These are phyloP conservation scores for Probosciger aterrimus DNA, from an alignment of 2,113 vertebrate genomes.

Conservation along the genomic window DNA sequence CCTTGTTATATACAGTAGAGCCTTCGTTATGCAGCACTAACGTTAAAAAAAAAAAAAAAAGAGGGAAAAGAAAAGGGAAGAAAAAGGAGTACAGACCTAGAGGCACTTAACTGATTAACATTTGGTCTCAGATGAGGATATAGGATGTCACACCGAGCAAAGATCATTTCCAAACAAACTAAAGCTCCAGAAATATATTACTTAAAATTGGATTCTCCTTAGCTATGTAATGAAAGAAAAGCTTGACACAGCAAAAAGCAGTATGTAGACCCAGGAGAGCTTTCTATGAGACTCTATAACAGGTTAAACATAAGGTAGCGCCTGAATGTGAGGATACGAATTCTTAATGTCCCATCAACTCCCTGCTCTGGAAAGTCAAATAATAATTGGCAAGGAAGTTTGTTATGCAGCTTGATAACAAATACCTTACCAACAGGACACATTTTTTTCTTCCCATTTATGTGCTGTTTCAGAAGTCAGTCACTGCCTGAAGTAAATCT, in stretches of 20 bases:
- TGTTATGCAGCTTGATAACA: background rate
- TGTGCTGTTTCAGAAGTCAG: background rate
- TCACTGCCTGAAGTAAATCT: background rate
- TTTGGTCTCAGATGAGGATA: background rate
- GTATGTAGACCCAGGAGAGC: background rate
- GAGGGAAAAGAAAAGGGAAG: background rate
- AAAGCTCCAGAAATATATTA: background rate
- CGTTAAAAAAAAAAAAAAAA: background rate
- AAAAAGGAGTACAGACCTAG: background rate
- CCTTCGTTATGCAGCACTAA: background rate
- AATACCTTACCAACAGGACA: background rate
- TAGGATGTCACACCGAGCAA: background rate
- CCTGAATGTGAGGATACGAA: background rate
- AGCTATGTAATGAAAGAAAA: background rate
- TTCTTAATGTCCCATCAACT: background rate
- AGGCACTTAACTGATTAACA: background rate
- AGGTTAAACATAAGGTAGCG: background rate
- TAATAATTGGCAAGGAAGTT: background rate
- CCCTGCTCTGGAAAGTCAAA: background rate
- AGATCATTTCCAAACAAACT: background rate
- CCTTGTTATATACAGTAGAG: background rate
- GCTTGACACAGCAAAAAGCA: background rate
- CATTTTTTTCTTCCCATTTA: background rate
- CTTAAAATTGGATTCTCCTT: background rate
- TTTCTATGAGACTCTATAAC: background rate